Evolutionary conservation across 2,888 invertebrate species (phyloP), one percentile per base, ranked within the genome.

Genomic region (Cephus pulcher): DNA sequence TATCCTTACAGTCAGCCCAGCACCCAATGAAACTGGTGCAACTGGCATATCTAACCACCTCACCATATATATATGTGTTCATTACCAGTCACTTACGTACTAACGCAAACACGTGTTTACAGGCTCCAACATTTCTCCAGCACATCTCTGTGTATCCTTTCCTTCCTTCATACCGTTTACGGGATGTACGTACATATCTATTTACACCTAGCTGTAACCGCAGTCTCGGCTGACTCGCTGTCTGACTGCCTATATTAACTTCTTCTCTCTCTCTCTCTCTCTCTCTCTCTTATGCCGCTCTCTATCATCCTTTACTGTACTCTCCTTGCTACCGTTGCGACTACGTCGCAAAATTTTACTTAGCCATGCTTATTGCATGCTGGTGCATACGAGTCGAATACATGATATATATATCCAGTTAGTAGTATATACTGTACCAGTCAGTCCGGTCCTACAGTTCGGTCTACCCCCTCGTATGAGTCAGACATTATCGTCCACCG

Each of bases 401-500:
- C 4, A 56, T 1, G 15, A 56, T 23, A 56, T 56, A 56, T 56
- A 56, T 56, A 56, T 23, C 37, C 37, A 37, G 15, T 23, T 23
- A 23, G 23, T 9, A 23, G 56, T 56, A 23, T 56, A 56, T 9
- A 23, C 71, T 71, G 34, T 37, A 34, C 74, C 74, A 35, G 74
- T 37, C 74, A 74, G 35, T 74, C 74, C 74, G 35, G 35, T 74
- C 71, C 71, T 71, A 71, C 71, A 56, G 56, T 23, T 56, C 56
- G 71, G 71, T 71, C 71, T 74, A 35, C 34, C 30, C 34, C 12
- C 15, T 74, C 34, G n/a, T 23, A 74, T 74, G 74, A 74, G 74
- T 74, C 74, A 74, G 12, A 23, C 15, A 30, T 74, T 74, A 74
- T 74, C 74, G n/a, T 34, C 35, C 34, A 35, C 15, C n/a, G 37